Evolutionary conservation across 2,797 vertebrate genomes (phyloP), one percentile per base, ranked within the genome.

Genomic region (Oreochromis mossambicus): DNA sequence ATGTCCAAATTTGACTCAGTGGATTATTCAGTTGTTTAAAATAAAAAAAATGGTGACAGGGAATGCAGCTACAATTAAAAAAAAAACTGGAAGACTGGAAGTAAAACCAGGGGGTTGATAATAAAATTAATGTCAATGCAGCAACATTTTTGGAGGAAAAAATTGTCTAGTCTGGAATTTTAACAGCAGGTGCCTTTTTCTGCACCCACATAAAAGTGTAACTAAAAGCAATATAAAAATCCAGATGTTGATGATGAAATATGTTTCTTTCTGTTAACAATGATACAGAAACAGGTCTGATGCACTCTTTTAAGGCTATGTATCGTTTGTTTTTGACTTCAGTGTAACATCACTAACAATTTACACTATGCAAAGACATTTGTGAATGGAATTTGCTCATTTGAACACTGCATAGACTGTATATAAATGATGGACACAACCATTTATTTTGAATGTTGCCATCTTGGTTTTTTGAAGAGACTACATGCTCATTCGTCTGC

Each of bases 91-190:
- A n/a, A 36, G 51, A 24, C n/a, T 11, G 10, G 51, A 54, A 68
- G 68, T 73, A 48, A 73, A 73, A 29, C 6, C 41, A 29, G 68
- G 41, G 0, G 0, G 48, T 1, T 29, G 43, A n/a, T 73, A 73
- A 50, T 73, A 73, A 50, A 50, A 73, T 73, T 2, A 5, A 19
- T 73, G 68, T 0, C 15, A 73, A 48, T 29, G 15, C 68, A 73
- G 68, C 68, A 48, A 50, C 29, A 4, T 32, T 3, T 73, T 48
- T 12, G 11, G 6, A 32, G 43, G 43, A 13, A 75, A 75, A 32
- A 50, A 75, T 50, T 5, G 68, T 48, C 24, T 29, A 19, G 0
- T 32, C 43, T 17, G 15, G 43, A 2, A 48, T 75, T 73, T 73
- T 73, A 48, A 48, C 24, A 48, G 43, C 6, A 32, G 68, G 43